phyloP scores from a whole-genome alignment of 1,140 invertebrate species.

The Brachionus calyciflorus region DNA sequence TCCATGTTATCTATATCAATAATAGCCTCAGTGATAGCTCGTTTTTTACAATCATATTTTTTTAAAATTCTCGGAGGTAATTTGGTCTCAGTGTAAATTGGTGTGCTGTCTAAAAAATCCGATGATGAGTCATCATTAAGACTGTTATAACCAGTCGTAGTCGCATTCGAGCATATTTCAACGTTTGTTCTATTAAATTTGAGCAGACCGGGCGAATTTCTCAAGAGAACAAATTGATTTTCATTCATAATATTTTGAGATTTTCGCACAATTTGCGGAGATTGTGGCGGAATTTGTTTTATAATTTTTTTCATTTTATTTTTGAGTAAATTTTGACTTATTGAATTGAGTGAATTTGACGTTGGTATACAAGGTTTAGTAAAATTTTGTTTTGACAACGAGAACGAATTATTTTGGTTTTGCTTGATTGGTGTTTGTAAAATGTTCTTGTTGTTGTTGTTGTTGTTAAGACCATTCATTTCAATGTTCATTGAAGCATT shows the following conservation, averaged over 20 bases:
- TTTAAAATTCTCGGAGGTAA: not conserved
- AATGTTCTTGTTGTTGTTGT: not conserved
- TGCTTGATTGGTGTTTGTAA: not conserved
- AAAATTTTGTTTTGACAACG: not conserved
- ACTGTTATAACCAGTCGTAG: constrained; percentile 11
- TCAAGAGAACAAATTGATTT: not conserved
- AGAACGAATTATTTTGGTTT: constrained; percentile 1
- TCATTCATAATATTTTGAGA: not conserved
- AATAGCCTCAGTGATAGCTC: constrained; percentile 23
- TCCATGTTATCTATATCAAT: not conserved
- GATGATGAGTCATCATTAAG: constrained; percentile 26
- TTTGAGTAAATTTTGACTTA: not conserved
- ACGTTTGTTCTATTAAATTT: not conserved
- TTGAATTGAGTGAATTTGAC: not conserved
- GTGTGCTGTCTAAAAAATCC: not conserved
- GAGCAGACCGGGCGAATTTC: not conserved
- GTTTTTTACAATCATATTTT: constrained; percentile 26
- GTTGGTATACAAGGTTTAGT: not conserved
- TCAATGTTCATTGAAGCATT: not conserved
- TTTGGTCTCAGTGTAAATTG: not conserved
- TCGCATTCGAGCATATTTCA: not conserved
- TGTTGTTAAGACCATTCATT: not conserved
- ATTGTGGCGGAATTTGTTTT: constrained; percentile 11
- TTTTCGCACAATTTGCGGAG: not conserved
- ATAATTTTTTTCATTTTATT: not conserved